Base-by-base conservation (phyloP, 2,888 invertebrate species). In the Altica lythri region DNA sequence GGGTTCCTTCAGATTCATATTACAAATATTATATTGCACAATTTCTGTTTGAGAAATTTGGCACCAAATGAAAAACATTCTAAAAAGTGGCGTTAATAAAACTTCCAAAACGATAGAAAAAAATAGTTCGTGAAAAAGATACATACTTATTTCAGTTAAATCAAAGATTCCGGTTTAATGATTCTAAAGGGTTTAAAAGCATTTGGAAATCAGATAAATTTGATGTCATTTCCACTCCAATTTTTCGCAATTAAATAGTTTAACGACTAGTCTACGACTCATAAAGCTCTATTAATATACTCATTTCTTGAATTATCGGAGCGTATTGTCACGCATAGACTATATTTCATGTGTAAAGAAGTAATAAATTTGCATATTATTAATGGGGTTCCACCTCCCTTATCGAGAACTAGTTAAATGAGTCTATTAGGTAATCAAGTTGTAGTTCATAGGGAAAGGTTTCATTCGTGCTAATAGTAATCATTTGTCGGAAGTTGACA, bases 291-390 rank as follows among this genome's bases (percentile, higher is more conserved):
- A 48, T 48, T 48, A 48, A 48, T 48, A 48, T 40, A 48, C 48
- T 12, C 48, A 48, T 48, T 48, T 48, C 29, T 48, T 29, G 25
- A 38, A 18, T 40, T 48, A 48, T 48, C 48, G 40, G 35, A 14
- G 38, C 38, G 14, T 48, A 40, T 38, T 48, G 48, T 48, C 48
- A 48, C 48, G 48, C 48, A 48, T 48, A 27, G 13, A 37, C 30
- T 40, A 48, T 48, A 38, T 48, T 38, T 48, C 48, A 48, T 48
- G 40, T 34, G 48, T 48, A 40, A 48, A 48, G 48, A 48, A 48
- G 40, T 40, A 48, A 40, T 38, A 48, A 53, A 53, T 53, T 53
- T 48, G 32, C 53, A 53, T 53, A 48, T 48, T 48, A 47, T 40
- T 53, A 34, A 53, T 47, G 47, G 18, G 17, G 46, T 40, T 44